Base-by-base conservation (phyloP, 2,113 vertebrate genomes). In the Actinemys pallida region DNA sequence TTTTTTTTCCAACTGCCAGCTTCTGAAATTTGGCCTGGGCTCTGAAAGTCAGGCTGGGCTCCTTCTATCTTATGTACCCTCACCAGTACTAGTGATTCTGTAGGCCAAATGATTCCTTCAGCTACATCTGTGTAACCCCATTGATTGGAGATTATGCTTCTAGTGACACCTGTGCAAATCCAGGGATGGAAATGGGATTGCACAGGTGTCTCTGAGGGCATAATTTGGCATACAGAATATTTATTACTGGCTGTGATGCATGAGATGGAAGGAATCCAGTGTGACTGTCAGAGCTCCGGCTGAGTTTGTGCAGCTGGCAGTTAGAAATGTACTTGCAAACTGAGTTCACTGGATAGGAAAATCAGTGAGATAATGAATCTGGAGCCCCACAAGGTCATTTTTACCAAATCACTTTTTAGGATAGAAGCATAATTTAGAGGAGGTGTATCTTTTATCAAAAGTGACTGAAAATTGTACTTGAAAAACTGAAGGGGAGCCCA, bases 231-330 rank as follows among this genome's bases (percentile, higher is more conserved):
- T 57, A 89, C 54, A 75, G 53, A 88, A 80, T 91, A 85, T 97
- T 97, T 97, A 97, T 97, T 97, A 83, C 93, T 94, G 89, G 81
- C 94, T 88, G 87, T 97, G 97, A 98, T 95, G 91, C 97, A 95
- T 95, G 95, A 97, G 92, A 87, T 98, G 97, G 97, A 98, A 95
- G 69, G 84, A 88, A 89, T 97, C 96, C 97, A 97, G 90, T 52
- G 54, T 83, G 80, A 78, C 90, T 92, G 78, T 53, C 65, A 87
- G 95, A 96, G 83, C 83, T 90, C 96, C 87, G 87, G 90, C 94
- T 96, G 96, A 94, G 96, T 96, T 97, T 97, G 96, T 95, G 96
- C 97, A 98, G 97, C 97, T 98, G 97, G 95, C 84, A 97, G 94
- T 95, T 94, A 93, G 94, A 97, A 95, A 98, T 97, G 91, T 96